Percentiles rank a stretch among this genome's conserved stretches.
These are phyloP conservation scores for Eustalomyia histrio DNA, from an alignment of 2,888 invertebrate genomes.

Conservation along the genomic window DNA sequence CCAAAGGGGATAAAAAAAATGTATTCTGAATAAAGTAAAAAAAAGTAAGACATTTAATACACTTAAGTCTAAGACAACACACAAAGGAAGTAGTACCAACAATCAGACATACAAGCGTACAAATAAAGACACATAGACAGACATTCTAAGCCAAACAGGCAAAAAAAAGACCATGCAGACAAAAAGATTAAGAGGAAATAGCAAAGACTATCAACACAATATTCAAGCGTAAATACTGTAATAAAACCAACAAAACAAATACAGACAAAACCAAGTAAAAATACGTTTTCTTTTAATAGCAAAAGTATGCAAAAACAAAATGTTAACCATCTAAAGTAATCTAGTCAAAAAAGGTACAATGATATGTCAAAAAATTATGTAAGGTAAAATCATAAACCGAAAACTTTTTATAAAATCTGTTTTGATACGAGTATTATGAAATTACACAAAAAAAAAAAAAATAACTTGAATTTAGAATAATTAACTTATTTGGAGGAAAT, in stretches of 20 bases:
- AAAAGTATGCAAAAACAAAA: slow-evolving; percentile 35
- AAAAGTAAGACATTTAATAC: slow-evolving; percentile 56
- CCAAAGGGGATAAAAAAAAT: slow-evolving; percentile 44
- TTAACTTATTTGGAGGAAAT: too few relatives aligned
- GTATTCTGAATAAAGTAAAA: slow-evolving; percentile 31
- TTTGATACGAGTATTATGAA: too few relatives aligned
- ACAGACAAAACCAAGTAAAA: slow-evolving; percentile 21
- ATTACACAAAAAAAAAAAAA: too few relatives aligned
- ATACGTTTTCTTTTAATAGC: slow-evolving; percentile 11
- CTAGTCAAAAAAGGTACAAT: neutral
- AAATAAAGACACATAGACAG: slow-evolving; percentile 35
- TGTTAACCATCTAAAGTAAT: neutral
- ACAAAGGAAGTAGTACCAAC: slow-evolving; percentile 40
- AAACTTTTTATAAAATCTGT: too few relatives aligned
- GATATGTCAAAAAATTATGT: too few relatives aligned
- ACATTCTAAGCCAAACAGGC: slow-evolving; percentile 32
- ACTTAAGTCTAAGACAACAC: slow-evolving; percentile 29
- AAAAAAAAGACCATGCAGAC: slow-evolving; percentile 46
- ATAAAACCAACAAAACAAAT: neutral
- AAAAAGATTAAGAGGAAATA: slow-evolving; percentile 52
- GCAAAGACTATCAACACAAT: slow-evolving; percentile 54
- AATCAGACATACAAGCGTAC: slow-evolving; percentile 5
- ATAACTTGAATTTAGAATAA: too few relatives aligned
- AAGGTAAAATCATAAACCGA: too few relatives aligned
- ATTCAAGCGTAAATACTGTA: slow-evolving; percentile 2